phyloP scores from a whole-genome alignment of 1,140 invertebrate genomes.

The Drosophila ambigua region DNA sequence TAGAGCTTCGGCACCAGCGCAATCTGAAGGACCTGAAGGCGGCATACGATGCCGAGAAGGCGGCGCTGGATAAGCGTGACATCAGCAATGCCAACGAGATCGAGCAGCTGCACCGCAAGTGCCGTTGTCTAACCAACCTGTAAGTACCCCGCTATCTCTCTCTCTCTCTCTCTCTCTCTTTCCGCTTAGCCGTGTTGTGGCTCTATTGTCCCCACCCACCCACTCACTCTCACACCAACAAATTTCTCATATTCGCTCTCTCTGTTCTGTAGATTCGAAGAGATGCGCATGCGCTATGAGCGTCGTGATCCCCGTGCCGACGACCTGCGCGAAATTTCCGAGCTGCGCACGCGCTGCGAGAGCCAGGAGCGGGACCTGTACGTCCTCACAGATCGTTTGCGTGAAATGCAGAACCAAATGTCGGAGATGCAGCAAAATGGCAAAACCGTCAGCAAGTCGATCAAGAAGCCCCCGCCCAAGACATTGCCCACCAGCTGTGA shows the following conservation, averaged over 20 bases:
- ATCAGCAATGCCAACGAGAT: conserved; percentile 84
- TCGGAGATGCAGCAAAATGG: conserved; percentile 65
- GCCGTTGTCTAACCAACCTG: conserved; percentile 85
- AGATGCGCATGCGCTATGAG: conserved; percentile 85
- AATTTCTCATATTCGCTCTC: neutral
- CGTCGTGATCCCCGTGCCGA: conserved; percentile 85
- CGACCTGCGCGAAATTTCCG: conserved; percentile 85
- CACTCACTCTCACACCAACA: neutral
- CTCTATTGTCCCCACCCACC: conserved; percentile 36
- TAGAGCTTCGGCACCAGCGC: conserved; percentile 78
- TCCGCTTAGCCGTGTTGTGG: conserved; percentile 63
- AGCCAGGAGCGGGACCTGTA: conserved; percentile 86
- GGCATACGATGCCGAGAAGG: conserved; percentile 79
- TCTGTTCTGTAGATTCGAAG: conserved; percentile 84
- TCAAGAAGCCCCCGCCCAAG: conserved; percentile 78
- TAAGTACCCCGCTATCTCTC: conserved; percentile 74
- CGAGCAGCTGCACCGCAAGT: conserved; percentile 85
- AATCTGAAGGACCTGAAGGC: conserved; percentile 82
- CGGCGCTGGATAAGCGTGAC: conserved; percentile 79
- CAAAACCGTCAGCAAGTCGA: conserved; percentile 21
- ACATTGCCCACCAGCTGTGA: conserved; percentile 82
- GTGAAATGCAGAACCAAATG: conserved; percentile 81
- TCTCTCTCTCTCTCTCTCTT: conserved; percentile 1
- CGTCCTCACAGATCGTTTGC: conserved; percentile 84
- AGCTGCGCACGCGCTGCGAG: conserved; percentile 85